Evolutionary conservation across 2,113 vertebrate genomes (phyloP).

Genomic region (Rafetus swinhoei): DNA sequence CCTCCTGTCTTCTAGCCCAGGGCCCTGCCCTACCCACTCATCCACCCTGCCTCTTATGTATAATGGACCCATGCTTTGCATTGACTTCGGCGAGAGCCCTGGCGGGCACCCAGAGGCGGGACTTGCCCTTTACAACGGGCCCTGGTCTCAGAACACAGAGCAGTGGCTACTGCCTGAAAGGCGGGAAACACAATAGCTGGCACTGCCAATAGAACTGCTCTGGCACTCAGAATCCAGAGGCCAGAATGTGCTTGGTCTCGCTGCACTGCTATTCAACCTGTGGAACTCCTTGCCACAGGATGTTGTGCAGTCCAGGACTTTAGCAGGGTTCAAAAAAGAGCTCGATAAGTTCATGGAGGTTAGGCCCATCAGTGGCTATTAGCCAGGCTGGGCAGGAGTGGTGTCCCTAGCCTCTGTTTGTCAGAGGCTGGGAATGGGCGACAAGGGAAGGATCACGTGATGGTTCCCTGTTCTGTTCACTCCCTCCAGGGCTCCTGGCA

Average conservation of each 20-base stretch:
- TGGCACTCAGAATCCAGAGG: neutral
- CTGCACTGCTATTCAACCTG: neutral
- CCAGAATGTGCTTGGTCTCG: neutral
- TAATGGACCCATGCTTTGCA: neutral
- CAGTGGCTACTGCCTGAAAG: neutral
- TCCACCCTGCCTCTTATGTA: neutral
- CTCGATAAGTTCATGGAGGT: too few species aligned
- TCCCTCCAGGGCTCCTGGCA: too few species aligned
- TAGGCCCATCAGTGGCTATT: too few species aligned
- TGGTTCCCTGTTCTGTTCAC: too few species aligned
- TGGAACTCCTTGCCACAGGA: too few species aligned
- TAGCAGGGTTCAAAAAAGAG: too few species aligned
- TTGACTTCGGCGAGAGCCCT: neutral
- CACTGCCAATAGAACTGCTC: neutral
- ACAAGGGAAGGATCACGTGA: too few species aligned
- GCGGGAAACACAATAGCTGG: neutral
- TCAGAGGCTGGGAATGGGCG: too few species aligned
- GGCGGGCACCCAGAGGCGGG: neutral
- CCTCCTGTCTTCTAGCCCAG: neutral
- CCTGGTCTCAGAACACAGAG: accelerated
- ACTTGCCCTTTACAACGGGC: neutral
- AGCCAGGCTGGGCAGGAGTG: too few species aligned
- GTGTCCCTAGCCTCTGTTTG: too few species aligned
- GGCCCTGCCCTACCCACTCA: neutral
- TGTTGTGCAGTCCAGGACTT: too few species aligned